These are phyloP conservation scores for Trichogramma dendrolimi DNA, from an alignment of 2,888 invertebrate species.

Conservation along the genomic window DNA sequence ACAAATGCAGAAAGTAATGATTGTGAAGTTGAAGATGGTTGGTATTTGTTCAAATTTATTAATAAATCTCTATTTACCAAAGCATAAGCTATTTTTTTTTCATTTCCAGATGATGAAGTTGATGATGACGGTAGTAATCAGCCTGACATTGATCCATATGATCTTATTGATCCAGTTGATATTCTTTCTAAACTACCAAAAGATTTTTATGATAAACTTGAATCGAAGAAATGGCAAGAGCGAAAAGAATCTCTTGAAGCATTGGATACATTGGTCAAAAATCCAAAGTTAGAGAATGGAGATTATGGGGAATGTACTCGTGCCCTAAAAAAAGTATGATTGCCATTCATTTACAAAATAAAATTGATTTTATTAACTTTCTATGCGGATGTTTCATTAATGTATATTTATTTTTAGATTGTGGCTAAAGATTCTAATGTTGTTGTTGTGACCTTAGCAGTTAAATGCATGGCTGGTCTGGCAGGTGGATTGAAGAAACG, in stretches of 20 bases:
- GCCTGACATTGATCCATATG: constrained; percentile 80
- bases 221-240: constrained; percentile 96
- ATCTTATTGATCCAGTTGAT: constrained; percentile 87
- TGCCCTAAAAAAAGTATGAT: constrained; percentile 76
- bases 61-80: constrained; percentile 4
- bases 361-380: background rate
- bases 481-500: constrained; percentile 83
- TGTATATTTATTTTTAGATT: constrained; percentile 56
- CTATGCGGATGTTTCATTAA: background rate
- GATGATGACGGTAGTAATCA: constrained; percentile 59
- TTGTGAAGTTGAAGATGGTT: constrained; percentile 55
- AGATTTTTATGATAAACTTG: constrained; percentile 90
- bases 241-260: constrained; percentile 87
- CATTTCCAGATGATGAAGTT: constrained; percentile 54
- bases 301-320: constrained; percentile 89
- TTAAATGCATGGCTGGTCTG: constrained; percentile 75
- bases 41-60: background rate
- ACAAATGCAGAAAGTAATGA: constrained; percentile 55
- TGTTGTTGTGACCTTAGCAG: constrained; percentile 82
- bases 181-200: constrained; percentile 88
- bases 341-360: constrained; percentile 2
- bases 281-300: constrained; percentile 82
- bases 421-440: constrained; percentile 94
- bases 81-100: constrained; percentile 6
- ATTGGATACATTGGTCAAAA: constrained; percentile 72